Evolutionary conservation across 2,797 vertebrate species (phyloP), one percentile per base, ranked within the genome.

Genomic region (Sarcoramphus papa): DNA sequence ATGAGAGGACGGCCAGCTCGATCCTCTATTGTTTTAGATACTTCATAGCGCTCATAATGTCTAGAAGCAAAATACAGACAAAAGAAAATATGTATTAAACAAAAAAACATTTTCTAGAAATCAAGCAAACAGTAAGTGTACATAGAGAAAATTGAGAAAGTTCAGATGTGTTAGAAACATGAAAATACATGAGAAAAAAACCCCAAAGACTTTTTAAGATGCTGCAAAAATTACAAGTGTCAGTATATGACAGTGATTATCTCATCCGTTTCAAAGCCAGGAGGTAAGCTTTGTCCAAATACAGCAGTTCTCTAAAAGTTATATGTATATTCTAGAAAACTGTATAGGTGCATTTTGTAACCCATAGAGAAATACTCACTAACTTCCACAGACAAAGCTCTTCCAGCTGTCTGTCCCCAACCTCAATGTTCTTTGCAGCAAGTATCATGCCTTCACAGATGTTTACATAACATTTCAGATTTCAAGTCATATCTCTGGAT

Each of bases 41-140:
- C 81, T 86, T 97, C 97, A 87, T 97, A 97, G 72, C 14, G 76
- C 45, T 97, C 95, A 1, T 95, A 96, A 90, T 81, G 92, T 78
- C 97, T 97, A 86, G 21, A 95, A 51, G 20, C 4, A 92, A 92
- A 69, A 94, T 12, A n/a, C 37, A 85, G 51, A 59, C 4, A 80
- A 41, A 77, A 76, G 41, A 33, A 79, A 94, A 82, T 10, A n/a
- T 0, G 0, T 31, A 67, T 70, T 53, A 48, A 74, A 70, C 7
- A 57, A 87, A 79, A 20, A 70, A 18, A 27, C 3, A 19, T 15
- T 37, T 48, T 59, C 62, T 65, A 51, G 24, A 93, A 73, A 72
- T 4, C 56, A 16, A 75, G n/a, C 3, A 37, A 91, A 68, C 8
- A 62, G 3, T 35, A 93, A 48, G 25, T 4, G 69, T 14, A 35